These are phyloP conservation scores for Eledone cirrhosa DNA, from an alignment of 2,888 invertebrate species.

Conservation along the genomic window DNA sequence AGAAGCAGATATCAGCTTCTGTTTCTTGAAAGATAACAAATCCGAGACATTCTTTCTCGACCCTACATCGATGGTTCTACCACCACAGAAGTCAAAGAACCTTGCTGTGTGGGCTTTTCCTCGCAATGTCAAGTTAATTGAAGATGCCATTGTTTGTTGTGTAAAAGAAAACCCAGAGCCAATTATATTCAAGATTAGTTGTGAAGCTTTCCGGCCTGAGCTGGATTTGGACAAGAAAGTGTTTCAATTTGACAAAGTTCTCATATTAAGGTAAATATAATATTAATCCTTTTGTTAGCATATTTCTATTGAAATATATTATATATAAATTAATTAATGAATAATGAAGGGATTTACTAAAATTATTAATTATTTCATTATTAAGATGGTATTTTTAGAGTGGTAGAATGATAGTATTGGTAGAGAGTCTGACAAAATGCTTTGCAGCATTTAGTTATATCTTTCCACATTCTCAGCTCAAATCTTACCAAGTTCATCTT, in stretches of 20 bases:
- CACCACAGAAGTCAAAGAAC: slow-evolving; percentile 63
- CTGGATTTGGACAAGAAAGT: slow-evolving; percentile 65
- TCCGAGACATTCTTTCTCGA: slow-evolving; percentile 66
- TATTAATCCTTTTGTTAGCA: background rate
- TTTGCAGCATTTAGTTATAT: too few relatives aligned
- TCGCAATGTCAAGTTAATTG: slow-evolving; percentile 59
- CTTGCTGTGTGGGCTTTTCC: slow-evolving; percentile 67
- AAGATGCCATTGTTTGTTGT: slow-evolving; percentile 66
- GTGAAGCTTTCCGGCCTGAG: slow-evolving; percentile 65
- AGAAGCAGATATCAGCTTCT: slow-evolving; percentile 66
- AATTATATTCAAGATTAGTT: slow-evolving; percentile 63
- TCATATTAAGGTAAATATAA: slow-evolving; percentile 63
- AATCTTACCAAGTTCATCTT: too few relatives aligned
- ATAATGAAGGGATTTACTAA: too few relatives aligned
- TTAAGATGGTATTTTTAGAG: too few relatives aligned
- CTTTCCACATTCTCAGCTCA: too few relatives aligned
- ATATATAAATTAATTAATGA: background rate
- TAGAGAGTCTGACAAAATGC: too few relatives aligned
- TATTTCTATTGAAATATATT: background rate
- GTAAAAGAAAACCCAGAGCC: slow-evolving; percentile 67
- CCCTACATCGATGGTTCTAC: slow-evolving; percentile 64
- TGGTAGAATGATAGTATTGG: too few relatives aligned
- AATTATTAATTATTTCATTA: too few relatives aligned
- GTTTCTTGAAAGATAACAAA: slow-evolving; percentile 65
- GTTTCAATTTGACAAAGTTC: slow-evolving; percentile 66